Base-by-base conservation (phyloP, 1,140 invertebrate genomes). In the Scaptodrosophila lebanonensis region DNA sequence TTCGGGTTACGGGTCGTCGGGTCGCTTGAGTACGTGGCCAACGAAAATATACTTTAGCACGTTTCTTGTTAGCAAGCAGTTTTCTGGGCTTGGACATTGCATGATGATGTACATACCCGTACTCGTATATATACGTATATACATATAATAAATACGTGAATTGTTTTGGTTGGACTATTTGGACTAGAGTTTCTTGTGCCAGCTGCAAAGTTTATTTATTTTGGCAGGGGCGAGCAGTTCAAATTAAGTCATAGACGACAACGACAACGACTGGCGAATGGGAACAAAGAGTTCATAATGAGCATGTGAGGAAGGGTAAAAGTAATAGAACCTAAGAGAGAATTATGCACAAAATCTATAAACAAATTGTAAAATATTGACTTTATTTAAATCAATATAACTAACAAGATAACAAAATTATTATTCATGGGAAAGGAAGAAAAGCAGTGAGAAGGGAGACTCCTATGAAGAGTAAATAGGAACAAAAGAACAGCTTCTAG, bases 11-110 rank as follows among this genome's bases (percentile, higher is more conserved):
- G 48, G 56, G n/a, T 25, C 60, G 52, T 29, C 47, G n/a, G 18
- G 56, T 29, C 30, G 8, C 6, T 33, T 17, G 43, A 40, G 69
- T 75, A 83, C 69, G 75, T 83, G 70, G 66, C 40, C 51, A 61
- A 83, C 70, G 69, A 82, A 82, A 82, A 82, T 75, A 82, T 54
- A 82, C 75, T 82, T 82, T 82, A 65, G 75, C 75, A 82, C 75
- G 75, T 82, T 82, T 79, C 73, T 79, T 79, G 73, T 79, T 79
- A 79, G 73, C 60, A 45, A 54, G 51, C 64, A 66, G 75, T 79
- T 64, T 49, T 72, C 63, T 70, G 54, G 54, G 25, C 15, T 7
- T 35, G 48, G 51, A 47, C 73, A 73, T 56, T 64, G 51, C 51
- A 62, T 59, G 56, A 72, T 73, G 66, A 63, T 65, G 16, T 29